Evolutionary conservation across 2,113 vertebrate genomes (phyloP).

Genomic region (Colinus virginianus): DNA sequence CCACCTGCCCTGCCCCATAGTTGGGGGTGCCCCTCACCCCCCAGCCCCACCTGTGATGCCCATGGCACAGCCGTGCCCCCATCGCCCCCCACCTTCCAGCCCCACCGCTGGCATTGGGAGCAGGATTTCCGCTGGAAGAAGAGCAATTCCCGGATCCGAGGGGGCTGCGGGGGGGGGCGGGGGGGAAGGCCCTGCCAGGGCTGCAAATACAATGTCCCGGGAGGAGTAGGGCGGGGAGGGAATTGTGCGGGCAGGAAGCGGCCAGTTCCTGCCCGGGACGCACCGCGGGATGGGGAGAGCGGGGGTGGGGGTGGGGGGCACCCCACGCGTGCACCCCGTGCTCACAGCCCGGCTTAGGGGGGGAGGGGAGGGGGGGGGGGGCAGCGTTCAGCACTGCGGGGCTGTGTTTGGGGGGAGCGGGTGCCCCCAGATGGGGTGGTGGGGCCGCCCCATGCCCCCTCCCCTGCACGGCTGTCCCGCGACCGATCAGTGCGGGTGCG

Average conservation of each 20-base stretch:
- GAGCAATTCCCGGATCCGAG: constrained; percentile 71
- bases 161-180: constrained; percentile 48
- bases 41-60: neutral
- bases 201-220: constrained; percentile 65
- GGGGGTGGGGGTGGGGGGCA: neutral
- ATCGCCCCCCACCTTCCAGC: neutral
- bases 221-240: constrained; percentile 54
- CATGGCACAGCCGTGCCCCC: neutral
- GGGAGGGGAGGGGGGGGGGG: too few species aligned
- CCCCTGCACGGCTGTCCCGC: neutral
- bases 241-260: constrained; percentile 63
- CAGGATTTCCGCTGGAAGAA: constrained; percentile 73
- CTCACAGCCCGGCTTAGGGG: neutral
- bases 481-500: fast-evolving
- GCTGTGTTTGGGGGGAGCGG: neutral
- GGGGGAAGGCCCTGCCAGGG: neutral
- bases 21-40: neutral
- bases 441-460: neutral
- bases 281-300: constrained; percentile 18
- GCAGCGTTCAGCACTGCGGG: neutral
- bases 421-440: too few species aligned
- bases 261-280: constrained; percentile 52
- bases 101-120: constrained; percentile 28
- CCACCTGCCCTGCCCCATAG: neutral
- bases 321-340: neutral